These are phyloP conservation scores for Lethenteron reissneri DNA, from an alignment of 2,113 vertebrate genomes.

Conservation along the genomic window DNA sequence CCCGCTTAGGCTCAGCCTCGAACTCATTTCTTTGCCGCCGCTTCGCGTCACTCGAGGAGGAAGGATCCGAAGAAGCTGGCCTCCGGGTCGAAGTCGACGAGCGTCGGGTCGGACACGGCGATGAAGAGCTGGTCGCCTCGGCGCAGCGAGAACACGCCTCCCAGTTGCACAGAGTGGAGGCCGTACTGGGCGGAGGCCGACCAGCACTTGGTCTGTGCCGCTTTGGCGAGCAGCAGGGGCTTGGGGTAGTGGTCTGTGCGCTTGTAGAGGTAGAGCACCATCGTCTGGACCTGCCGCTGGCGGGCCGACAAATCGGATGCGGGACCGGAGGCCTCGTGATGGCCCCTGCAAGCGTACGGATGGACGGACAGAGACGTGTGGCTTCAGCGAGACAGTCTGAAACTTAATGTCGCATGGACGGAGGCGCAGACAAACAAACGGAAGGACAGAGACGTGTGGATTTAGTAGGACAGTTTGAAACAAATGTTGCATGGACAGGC, in stretches of 20 bases:
- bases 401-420: too few relatives aligned
- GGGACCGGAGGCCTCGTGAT: too few relatives aligned
- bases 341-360: too few relatives aligned
- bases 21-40: too few relatives aligned
- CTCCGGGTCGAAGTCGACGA: slow-evolving; percentile 32
- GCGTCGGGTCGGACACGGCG: slow-evolving; percentile 43
- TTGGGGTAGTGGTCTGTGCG: slow-evolving; percentile 33
- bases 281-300: slow-evolving; percentile 11
- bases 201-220: slow-evolving; percentile 60
- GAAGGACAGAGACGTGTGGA: too few relatives aligned
- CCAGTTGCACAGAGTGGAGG: slow-evolving; percentile 55
- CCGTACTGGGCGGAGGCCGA: slow-evolving; percentile 42
- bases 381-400: too few relatives aligned
- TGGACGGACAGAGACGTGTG: too few relatives aligned
- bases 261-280: slow-evolving; percentile 54
- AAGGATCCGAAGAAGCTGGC: slow-evolving; percentile 55
- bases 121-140: slow-evolving; percentile 48
- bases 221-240: slow-evolving; percentile 51
- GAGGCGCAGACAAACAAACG: too few relatives aligned
- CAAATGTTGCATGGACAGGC: too few relatives aligned
- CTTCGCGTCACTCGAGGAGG: slow-evolving; percentile 22
- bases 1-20: too few relatives aligned
- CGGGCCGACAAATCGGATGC: too few relatives aligned
- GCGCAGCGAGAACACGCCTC: slow-evolving; percentile 46
- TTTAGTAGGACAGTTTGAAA: too few relatives aligned